A percentile compares a stretch with the other conserved stretches of the same genome.
Conservation (phyloP, 2,113 vertebrate genomes). For the Catharus fuscescens region DNA sequence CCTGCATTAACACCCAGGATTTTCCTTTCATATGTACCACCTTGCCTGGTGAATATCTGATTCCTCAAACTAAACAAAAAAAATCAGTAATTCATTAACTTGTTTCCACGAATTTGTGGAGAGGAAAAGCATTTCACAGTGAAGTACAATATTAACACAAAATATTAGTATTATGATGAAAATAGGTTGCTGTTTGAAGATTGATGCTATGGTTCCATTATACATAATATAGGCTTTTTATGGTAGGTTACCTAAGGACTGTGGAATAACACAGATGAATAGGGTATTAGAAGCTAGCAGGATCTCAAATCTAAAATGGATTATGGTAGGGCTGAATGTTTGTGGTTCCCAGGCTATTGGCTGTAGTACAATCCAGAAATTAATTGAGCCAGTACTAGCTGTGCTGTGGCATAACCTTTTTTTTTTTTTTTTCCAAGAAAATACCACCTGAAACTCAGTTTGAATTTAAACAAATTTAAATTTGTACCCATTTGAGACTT, state of each 20-base stretch:
- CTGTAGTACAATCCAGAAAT: background rate
- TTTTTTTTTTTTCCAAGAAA: background rate
- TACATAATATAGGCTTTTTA: background rate
- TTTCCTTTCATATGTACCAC: background rate
- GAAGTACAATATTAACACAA: background rate
- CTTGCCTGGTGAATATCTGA: background rate
- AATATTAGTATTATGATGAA: background rate
- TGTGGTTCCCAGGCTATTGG: background rate
- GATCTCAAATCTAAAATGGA: background rate
- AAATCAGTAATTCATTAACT: background rate
- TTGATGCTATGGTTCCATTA: background rate
- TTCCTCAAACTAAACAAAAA: conserved; percentile 14
- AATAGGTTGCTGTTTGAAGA: background rate
- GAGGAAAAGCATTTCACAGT: background rate
- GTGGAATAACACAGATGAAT: background rate
- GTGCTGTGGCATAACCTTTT: background rate
- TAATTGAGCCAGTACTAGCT: background rate
- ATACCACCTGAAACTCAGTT: conserved; percentile 32
- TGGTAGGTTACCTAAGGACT: background rate
- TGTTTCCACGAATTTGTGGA: background rate
- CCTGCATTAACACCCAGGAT: background rate
- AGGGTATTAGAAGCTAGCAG: background rate
- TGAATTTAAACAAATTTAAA: conserved; percentile 49
- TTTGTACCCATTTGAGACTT: conserved; percentile 47
- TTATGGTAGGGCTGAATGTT: background rate